Evolutionary conservation across 1,140 invertebrate genomes (phyloP).

Genomic region (Sminthurinus signatus): DNA sequence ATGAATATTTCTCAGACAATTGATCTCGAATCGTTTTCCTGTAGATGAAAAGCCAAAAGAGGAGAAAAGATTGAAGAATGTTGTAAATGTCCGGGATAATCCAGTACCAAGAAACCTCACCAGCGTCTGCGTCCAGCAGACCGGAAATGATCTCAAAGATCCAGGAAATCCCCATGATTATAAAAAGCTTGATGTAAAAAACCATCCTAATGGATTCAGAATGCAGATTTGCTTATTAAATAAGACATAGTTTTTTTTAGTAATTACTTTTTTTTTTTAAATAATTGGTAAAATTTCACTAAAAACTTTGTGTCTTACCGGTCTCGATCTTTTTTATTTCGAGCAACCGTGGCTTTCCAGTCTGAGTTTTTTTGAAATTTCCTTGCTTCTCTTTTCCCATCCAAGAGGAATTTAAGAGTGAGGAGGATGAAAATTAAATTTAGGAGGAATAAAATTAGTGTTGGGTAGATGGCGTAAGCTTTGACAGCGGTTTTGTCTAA

Average conservation of each 20-base stretch:
- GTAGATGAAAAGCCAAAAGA: conserved; percentile 31
- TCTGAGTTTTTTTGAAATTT: background rate
- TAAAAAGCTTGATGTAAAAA: conserved; percentile 14
- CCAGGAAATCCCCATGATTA: conserved; percentile 23
- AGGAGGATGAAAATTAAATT: background rate
- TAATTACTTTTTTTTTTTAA: too few species aligned
- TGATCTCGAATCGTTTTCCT: conserved; percentile 13
- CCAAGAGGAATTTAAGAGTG: background rate
- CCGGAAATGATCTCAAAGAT: conserved; percentile 17
- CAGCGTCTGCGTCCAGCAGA: background rate
- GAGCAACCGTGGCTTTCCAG: background rate
- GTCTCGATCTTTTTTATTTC: background rate
- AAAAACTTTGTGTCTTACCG: background rate
- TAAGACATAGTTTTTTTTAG: background rate
- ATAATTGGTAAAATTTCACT: background rate
- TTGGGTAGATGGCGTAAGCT: background rate
- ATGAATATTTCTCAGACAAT: conserved; percentile 16
- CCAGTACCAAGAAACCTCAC: conserved; percentile 16
- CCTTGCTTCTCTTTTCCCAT: background rate
- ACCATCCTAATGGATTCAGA: background rate
- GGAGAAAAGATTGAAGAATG: conserved; percentile 19
- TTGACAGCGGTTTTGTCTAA: background rate
- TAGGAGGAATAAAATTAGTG: background rate
- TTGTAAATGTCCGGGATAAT: conserved; percentile 18
- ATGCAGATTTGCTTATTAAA: background rate